Percentiles rank a stretch among this genome's conserved stretches.
Conservation (phyloP, 2,113 vertebrate species). For the Todiramphus chloris region DNA sequence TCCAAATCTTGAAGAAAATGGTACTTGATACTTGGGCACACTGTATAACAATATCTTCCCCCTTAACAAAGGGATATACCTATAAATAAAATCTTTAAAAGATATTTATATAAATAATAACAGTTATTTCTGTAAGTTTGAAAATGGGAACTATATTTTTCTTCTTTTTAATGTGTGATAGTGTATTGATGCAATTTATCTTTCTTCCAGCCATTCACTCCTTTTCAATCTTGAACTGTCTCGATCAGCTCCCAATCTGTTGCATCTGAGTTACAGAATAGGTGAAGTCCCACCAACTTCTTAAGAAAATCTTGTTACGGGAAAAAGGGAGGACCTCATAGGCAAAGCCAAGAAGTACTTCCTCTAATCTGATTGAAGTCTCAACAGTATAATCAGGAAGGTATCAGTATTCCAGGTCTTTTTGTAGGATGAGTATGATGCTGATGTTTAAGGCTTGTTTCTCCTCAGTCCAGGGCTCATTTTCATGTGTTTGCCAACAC, state of each 20-base stretch:
- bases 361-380: background rate
- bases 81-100: background rate
- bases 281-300: background rate
- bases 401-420: background rate
- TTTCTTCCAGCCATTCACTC: background rate
- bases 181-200: background rate
- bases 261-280: background rate
- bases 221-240: background rate
- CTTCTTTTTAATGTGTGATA: background rate
- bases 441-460: background rate
- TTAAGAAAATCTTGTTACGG: background rate
- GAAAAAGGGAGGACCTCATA: background rate
- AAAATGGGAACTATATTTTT: background rate
- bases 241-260: background rate
- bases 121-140: background rate
- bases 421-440: background rate
- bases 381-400: background rate
- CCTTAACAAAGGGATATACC: background rate
- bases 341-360: background rate
- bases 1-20: background rate
- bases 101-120: background rate
- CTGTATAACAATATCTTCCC: background rate
- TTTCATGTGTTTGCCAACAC: background rate
- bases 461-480: background rate
- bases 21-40: background rate